A percentile compares a stretch with the other conserved stretches of the same genome.
phyloP scores from a whole-genome alignment of 2,113 vertebrate genomes.

The Nasalis larvatus region DNA sequence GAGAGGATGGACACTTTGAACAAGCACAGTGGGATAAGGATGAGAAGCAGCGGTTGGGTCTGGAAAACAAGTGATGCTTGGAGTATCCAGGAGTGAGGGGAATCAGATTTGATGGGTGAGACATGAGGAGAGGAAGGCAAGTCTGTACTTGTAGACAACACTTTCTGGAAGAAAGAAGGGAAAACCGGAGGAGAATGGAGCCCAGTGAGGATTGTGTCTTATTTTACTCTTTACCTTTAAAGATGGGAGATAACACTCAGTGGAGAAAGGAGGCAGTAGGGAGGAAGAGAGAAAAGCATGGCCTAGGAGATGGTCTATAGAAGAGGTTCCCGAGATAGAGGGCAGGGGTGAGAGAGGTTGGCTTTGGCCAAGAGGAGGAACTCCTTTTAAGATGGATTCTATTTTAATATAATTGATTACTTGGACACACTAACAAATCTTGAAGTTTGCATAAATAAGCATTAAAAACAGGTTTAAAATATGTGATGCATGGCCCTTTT shows the following conservation, averaged over 20 bases:
- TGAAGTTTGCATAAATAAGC: conserved; percentile 14
- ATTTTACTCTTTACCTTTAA: background rate
- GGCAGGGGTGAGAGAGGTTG: background rate
- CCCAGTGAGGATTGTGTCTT: background rate
- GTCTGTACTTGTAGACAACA: background rate
- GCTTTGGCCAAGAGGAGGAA: background rate
- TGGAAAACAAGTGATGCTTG: background rate
- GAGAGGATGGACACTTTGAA: background rate
- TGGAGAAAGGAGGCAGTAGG: background rate
- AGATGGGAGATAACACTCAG: background rate
- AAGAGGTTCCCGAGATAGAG: background rate
- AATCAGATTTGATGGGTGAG: background rate
- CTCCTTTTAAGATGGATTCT: background rate
- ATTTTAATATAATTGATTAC: background rate
- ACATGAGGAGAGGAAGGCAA: background rate
- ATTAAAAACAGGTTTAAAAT: conserved; percentile 23
- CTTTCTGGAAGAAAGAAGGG: background rate
- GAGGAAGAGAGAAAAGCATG: background rate
- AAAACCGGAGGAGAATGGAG: background rate
- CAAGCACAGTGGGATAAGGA: background rate
- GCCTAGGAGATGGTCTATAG: background rate
- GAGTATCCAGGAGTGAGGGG: background rate
- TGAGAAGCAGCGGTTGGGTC: background rate
- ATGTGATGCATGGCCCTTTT: background rate
- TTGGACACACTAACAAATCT: background rate